Percentiles rank a stretch among this genome's conserved stretches.
phyloP scores from a whole-genome alignment of 2,797 vertebrate species.

The Gila robusta region DNA sequence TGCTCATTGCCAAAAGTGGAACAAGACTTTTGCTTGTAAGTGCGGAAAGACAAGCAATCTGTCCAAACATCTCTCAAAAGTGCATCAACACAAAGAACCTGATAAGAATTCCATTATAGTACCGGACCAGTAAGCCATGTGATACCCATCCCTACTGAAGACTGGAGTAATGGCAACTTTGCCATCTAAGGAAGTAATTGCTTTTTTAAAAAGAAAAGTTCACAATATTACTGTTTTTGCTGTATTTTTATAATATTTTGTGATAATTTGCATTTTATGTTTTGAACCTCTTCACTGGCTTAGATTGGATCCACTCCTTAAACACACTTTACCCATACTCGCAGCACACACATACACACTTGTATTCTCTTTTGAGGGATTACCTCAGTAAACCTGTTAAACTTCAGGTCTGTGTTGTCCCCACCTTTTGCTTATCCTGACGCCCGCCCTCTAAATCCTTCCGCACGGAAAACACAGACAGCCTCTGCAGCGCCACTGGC shows the following conservation, averaged over 20 bases:
- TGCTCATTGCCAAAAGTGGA: neutral
- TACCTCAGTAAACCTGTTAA: slow-evolving; percentile 47
- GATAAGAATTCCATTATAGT: neutral
- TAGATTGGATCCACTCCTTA: neutral
- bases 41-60: neutral
- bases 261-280: neutral
- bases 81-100: neutral
- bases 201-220: neutral
- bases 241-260: neutral
- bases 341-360: neutral
- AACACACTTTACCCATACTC: neutral
- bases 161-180: neutral
- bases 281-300: neutral
- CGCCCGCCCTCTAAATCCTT: slow-evolving; percentile 28
- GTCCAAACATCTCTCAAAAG: neutral
- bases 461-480: slow-evolving; percentile 32
- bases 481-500: slow-evolving; percentile 16
- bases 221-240: neutral
- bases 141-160: neutral
- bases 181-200: neutral
- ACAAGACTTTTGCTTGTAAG: neutral
- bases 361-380: slow-evolving; percentile 35
- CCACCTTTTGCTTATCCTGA: slow-evolving; percentile 40
- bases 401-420: slow-evolving; percentile 32
- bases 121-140: neutral